Base-by-base conservation (phyloP, 2,797 vertebrate genomes). In the Nannoperca australis region DNA sequence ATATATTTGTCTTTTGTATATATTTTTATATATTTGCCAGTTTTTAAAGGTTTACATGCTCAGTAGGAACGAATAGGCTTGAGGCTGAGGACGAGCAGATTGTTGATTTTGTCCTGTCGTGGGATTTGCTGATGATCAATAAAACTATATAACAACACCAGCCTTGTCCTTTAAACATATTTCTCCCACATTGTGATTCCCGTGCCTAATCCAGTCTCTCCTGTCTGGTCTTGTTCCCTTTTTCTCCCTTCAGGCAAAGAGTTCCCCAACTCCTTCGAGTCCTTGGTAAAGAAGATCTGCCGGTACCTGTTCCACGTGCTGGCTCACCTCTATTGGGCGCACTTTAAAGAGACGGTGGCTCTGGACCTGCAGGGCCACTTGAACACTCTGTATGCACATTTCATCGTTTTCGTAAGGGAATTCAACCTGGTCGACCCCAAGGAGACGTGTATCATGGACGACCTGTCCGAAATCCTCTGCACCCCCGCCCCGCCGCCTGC, bases 381-480 rank as follows among this genome's bases (percentile, higher is more conserved):
- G 96, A 99, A 99, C 96, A 98, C 98, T 54, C 96, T 99, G 81
- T 99, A 98, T 76, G 95, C 94, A 94, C 98, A 99, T 95, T 99
- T 99, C 97, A 97, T 99, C 86, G 96, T 99, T 94, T 99, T 99
- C 89, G 95, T 98, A 93, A 95, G 98, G 94, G 97, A 99, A 92
- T 99, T 99, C 96, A 98, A 96, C 93, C 95, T 99, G 94, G 96
- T 99, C 78, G 98, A 99, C 94, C 96, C 97, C 94, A 99, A 99
- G 96, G 98, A 99, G 94, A 98, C 96, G 88, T 96, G 97, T 91
- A 95, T 99, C 95, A 97, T 99, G 98, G 98, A 99, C 38, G 98
- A 99, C 96, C 97, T 99, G 95, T 97, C 97, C 0, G 97, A 99
- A 94, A 95, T 97, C 93, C 97, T 99, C 91, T 99, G 97, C 94